Percentiles rank a stretch among this genome's conserved stretches.
These are phyloP conservation scores for Coilia nasus DNA, from an alignment of 2,797 vertebrate genomes.

Conservation along the genomic window DNA sequence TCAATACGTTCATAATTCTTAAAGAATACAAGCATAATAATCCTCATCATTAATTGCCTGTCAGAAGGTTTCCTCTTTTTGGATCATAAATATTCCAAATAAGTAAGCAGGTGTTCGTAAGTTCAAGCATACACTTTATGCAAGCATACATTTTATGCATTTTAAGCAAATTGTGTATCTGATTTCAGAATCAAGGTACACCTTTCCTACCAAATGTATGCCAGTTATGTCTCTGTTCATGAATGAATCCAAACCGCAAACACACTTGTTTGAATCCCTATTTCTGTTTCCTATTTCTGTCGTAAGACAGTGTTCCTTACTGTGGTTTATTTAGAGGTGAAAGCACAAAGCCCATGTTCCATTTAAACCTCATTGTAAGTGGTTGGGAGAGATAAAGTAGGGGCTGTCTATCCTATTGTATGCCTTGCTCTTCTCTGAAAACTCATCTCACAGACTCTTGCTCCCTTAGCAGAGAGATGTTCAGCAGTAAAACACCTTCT, in stretches of 20 bases:
- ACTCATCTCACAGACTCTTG: background rate
- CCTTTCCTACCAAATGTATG: background rate
- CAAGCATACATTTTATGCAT: too few relatives aligned
- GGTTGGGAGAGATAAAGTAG: slow-evolving; percentile 17
- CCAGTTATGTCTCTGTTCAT: background rate
- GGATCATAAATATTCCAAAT: too few relatives aligned
- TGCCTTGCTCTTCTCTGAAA: background rate
- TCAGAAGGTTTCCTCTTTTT: too few relatives aligned
- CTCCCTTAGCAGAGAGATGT: background rate
- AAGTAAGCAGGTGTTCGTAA: too few relatives aligned
- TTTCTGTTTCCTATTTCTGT: background rate
- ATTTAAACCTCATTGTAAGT: slow-evolving; percentile 1
- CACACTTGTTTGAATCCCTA: background rate
- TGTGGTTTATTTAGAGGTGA: slow-evolving; percentile 28
- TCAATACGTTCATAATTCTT: too few relatives aligned
- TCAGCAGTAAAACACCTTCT: background rate
- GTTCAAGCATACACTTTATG: too few relatives aligned
- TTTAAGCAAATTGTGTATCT: too few relatives aligned
- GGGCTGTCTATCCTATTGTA: slow-evolving; percentile 33
- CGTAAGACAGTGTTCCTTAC: slow-evolving; percentile 14
- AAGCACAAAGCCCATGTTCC: slow-evolving; percentile 17
- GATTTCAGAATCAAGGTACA: background rate
- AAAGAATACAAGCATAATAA: too few relatives aligned
- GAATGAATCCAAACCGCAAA: background rate
- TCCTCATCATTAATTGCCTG: too few relatives aligned